Evolutionary conservation across 2,888 invertebrate species (phyloP), one percentile per base, ranked within the genome.

Genomic region (Corbicula japonica): DNA sequence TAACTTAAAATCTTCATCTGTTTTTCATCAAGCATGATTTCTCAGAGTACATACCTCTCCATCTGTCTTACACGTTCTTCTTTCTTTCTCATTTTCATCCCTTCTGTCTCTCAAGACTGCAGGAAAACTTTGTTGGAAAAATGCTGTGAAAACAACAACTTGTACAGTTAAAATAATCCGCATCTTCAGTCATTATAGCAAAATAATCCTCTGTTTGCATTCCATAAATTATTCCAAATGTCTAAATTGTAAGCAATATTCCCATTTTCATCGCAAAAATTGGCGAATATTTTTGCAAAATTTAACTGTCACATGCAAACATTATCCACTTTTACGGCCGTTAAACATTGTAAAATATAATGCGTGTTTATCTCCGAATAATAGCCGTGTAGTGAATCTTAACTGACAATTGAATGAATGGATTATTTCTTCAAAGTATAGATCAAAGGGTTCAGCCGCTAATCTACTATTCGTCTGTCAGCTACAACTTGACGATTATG

Each of bases 371-470:
- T 54, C 52, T 66, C 66, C 66, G 35, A 48, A 63, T 63, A 63
- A 63, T 63, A 63, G 52, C 63, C 34, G 50, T 50, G 63, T 63
- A 35, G 63, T 35, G 63, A 63, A 63, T 63, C 63, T 63, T 46
- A 26, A 50, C 34, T 34, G 63, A 63, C 63, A 48, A 63, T 50
- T 70, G 69, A 56, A 69, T 72, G 66, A 72, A 62, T 72, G 52
- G 52, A 72, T 62, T 62, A 38, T 60, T 61, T 41, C 58, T 66
- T 68, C 50, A n/a, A 54, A 61, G 60, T 54, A 38, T 46, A 75
- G 41, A 75, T 75, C 75, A 75, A 75, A 72, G 68, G 48, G 46
- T 63, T 70, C 66, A 58, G 63, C 74, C 70, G 79, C 65, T 65
- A 74, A 74, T 74, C 69, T 52, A 46, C 41, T 38, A 46, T 56